Percentiles rank a stretch among this genome's conserved stretches.
phyloP scores from a whole-genome alignment of 2,888 invertebrate genomes.

The Cephus pulcher region DNA sequence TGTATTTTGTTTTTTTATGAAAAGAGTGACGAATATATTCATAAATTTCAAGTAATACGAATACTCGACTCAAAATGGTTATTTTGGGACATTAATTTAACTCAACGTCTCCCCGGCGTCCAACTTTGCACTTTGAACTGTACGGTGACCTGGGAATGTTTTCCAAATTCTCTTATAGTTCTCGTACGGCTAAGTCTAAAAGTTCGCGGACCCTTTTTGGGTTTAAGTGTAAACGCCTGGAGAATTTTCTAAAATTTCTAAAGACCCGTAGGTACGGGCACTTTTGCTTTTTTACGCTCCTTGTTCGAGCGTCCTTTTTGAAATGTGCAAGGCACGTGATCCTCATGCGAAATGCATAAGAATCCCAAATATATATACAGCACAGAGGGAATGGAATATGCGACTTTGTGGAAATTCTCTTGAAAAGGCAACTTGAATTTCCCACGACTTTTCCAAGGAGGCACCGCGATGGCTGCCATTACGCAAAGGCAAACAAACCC shows the following conservation, averaged over 20 bases:
- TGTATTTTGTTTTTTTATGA: too few species aligned
- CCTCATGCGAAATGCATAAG: not conserved
- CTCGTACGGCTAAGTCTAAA: not conserved
- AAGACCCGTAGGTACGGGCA: not conserved
- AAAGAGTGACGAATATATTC: too few species aligned
- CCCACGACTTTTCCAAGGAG: not conserved
- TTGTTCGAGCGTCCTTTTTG: not conserved
- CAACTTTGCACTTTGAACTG: too few species aligned
- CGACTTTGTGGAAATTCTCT: not conserved
- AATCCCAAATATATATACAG: not conserved
- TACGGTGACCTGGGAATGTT: too few species aligned
- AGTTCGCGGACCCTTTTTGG: not conserved
- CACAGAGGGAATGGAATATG: not conserved
- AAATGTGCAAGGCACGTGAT: not conserved
- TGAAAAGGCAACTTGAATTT: not conserved
- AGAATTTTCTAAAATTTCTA: not conserved
- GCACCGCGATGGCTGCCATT: not conserved
- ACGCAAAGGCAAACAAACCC: not conserved
- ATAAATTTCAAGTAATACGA: too few species aligned
- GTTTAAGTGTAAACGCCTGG: too few species aligned
- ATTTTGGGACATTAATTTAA: too few species aligned
- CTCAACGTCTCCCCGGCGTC: too few species aligned
- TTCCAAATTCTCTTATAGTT: too few species aligned
- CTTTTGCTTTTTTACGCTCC: not conserved
- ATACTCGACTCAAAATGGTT: too few species aligned